Percentiles rank a stretch among this genome's conserved stretches.
Conservation (phyloP, 1,140 invertebrate species). For the Holcopasites calliopsidis region DNA sequence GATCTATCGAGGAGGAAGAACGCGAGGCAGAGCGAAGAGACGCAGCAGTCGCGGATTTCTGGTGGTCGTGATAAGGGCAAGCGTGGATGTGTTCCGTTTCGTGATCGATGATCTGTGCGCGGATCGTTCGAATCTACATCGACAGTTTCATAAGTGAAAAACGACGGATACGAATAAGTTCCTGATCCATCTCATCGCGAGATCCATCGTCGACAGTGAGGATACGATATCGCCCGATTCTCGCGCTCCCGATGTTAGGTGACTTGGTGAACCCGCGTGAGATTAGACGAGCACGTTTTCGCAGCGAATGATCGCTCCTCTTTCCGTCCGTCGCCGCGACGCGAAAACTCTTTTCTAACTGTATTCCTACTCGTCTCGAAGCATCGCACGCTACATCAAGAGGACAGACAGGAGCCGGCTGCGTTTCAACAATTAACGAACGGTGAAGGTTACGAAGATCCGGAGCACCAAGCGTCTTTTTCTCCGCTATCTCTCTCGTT, state of each 20-base stretch:
- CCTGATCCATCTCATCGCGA: not conserved
- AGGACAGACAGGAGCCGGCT: constrained; percentile 21
- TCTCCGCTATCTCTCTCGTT: not conserved
- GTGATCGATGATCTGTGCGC: constrained; percentile 31
- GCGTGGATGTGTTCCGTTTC: constrained; percentile 28
- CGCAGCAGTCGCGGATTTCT: constrained; percentile 51
- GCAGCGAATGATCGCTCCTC: not conserved
- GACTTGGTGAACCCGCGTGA: not conserved
- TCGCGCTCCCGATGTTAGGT: not conserved
- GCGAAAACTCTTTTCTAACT: not conserved
- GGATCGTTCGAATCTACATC: constrained; percentile 22
- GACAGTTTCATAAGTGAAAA: not conserved
- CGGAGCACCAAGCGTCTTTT: constrained; percentile 10
- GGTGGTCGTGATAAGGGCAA: constrained; percentile 56
- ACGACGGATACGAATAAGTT: not conserved
- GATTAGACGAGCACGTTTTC: constrained; percentile 23
- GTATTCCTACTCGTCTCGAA: constrained; percentile 39
- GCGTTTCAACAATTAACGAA: constrained; percentile 31
- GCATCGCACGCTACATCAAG: constrained; percentile 28
- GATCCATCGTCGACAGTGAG: not conserved
- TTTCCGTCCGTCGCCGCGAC: not conserved
- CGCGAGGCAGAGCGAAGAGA: constrained; percentile 22
- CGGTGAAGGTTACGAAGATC: constrained; percentile 37
- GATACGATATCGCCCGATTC: not conserved
- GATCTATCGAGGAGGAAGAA: constrained; percentile 46